phyloP scores from a whole-genome alignment of 1,140 invertebrate species.

The Gryon sp. region DNA sequence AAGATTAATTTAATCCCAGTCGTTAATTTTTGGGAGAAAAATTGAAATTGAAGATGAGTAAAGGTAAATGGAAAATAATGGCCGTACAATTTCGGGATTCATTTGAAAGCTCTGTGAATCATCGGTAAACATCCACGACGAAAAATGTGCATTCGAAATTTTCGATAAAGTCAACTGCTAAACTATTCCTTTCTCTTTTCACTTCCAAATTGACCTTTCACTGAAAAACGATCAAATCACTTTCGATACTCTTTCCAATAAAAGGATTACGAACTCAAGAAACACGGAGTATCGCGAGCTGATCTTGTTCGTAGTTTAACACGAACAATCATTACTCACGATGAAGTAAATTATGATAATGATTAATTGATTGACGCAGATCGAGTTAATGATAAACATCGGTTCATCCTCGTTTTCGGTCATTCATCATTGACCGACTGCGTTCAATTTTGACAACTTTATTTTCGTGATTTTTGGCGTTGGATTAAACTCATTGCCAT shows the following conservation, averaged over 20 bases:
- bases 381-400: conserved; percentile 38
- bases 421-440: conserved; percentile 1
- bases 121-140: no score
- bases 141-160: conserved; percentile 47
- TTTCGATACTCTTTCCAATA: conserved; percentile 65
- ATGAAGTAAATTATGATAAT: conserved; percentile 50
- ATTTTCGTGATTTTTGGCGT: no score
- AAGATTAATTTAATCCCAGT: no score
- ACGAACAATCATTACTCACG: conserved; percentile 35
- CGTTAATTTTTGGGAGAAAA: no score
- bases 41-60: no score
- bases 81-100: background rate
- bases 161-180: conserved; percentile 42
- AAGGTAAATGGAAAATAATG: no score
- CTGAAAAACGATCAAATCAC: conserved; percentile 65
- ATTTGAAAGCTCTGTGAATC: no score
- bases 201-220: conserved; percentile 65
- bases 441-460: background rate
- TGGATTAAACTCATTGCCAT: no score
- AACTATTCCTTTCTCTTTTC: conserved; percentile 65
- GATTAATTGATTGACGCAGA: conserved; percentile 41
- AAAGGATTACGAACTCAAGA: conserved; percentile 41
- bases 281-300: conserved; percentile 34
- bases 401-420: conserved; percentile 12
- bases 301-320: conserved; percentile 51